Conservation (phyloP, 2,113 vertebrate genomes). For the Esox niger region DNA sequence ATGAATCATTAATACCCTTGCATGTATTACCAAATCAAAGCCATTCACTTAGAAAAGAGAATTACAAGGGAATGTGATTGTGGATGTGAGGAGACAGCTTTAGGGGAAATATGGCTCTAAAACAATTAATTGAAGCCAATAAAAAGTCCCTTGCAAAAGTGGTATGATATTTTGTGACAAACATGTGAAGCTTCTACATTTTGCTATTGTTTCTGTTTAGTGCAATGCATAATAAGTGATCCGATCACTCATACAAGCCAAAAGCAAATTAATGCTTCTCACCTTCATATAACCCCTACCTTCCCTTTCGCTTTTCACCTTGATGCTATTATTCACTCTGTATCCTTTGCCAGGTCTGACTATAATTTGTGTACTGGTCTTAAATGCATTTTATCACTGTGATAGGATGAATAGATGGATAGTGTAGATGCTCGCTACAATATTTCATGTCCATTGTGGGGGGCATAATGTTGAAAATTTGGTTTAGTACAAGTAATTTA, state of each 20-base stretch:
- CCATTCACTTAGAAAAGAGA: no score
- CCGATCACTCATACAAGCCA: not conserved
- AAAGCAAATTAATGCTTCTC: conserved; percentile 11
- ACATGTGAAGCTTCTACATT: no score
- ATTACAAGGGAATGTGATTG: no score
- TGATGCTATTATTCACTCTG: conserved; percentile 30
- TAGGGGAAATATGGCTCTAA: no score
- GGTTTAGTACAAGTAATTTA: conserved; percentile 39
- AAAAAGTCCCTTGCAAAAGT: no score
- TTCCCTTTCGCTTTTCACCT: conserved; percentile 33
- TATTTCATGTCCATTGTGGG: conserved; percentile 32
- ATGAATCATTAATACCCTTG: no score
- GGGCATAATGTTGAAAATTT: conserved; percentile 26
- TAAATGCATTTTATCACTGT: conserved; percentile 16
- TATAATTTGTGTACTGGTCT: conserved; percentile 49
- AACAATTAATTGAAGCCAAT: no score
- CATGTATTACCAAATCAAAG: no score
- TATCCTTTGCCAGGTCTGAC: conserved; percentile 15
- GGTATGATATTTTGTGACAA: no score
- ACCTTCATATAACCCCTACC: conserved; percentile 42
- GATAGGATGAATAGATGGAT: not conserved
- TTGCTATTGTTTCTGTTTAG: not conserved
- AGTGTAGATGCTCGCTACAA: conserved; percentile 24
- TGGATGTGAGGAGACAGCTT: no score
- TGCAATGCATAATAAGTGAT: not conserved